Evolutionary conservation across 1,140 invertebrate species (phyloP).

Genomic region (Drosophila sturtevanti): DNA sequence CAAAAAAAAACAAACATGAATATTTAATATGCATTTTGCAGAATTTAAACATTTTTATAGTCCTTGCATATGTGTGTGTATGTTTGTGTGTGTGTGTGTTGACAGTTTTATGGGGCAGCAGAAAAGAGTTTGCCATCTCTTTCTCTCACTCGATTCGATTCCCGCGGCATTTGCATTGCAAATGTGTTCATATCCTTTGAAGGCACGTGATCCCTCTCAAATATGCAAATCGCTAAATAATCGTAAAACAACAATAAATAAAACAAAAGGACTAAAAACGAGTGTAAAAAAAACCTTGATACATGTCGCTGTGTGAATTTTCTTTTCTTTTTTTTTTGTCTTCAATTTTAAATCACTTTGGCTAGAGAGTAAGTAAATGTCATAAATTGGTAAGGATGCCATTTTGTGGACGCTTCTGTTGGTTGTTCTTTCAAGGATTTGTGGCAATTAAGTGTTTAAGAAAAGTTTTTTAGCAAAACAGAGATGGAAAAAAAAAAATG

Average conservation of each 20-base stretch:
- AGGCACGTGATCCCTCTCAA: slow-evolving; percentile 39
- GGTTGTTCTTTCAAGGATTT: not conserved
- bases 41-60: slow-evolving; percentile 26
- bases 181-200: slow-evolving; percentile 67
- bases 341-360: slow-evolving; percentile 2
- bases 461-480: slow-evolving; percentile 30
- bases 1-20: slow-evolving; percentile 37
- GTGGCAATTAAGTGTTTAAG: slow-evolving; percentile 60
- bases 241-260: slow-evolving; percentile 25
- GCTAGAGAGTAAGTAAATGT: slow-evolving; percentile 15
- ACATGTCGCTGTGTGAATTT: not conserved
- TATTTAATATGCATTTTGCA: slow-evolving; percentile 31
- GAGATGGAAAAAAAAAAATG: no score
- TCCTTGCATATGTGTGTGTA: slow-evolving; percentile 8
- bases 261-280: not conserved
- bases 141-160: slow-evolving; percentile 33
- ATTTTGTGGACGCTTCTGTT: slow-evolving; percentile 54
- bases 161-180: slow-evolving; percentile 68
- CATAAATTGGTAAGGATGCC: slow-evolving; percentile 68
- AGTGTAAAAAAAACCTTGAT: not conserved
- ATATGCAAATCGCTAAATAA: slow-evolving; percentile 31
- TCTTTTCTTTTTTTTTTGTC: no score
- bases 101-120: slow-evolving; percentile 58
- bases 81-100: slow-evolving; percentile 18
- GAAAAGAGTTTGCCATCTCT: slow-evolving; percentile 2